phyloP scores from a whole-genome alignment of 2,113 vertebrate genomes.

The Manacus vitellinus region DNA sequence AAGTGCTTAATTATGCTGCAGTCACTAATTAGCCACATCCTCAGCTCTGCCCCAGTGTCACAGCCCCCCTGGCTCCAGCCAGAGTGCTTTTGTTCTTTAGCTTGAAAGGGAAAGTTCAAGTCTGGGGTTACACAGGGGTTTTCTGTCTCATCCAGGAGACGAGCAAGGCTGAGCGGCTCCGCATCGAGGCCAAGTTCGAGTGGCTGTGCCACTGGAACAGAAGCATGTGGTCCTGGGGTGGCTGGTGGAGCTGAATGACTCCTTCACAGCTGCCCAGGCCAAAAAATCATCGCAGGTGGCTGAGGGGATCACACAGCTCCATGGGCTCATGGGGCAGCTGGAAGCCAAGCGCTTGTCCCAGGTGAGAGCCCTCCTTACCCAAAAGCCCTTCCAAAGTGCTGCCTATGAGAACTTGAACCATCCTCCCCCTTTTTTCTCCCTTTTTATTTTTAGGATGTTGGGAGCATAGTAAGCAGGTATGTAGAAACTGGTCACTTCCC shows the following conservation, averaged over 20 bases:
- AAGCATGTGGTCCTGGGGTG: not conserved
- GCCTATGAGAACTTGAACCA: rapidly evolving
- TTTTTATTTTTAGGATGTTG: not conserved
- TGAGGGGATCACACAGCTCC: not conserved
- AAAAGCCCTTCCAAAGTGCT: not conserved
- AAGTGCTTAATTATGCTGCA: not conserved
- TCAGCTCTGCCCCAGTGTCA: not conserved
- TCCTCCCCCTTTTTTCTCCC: rapidly evolving
- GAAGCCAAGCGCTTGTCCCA: not conserved
- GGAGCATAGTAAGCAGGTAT: not conserved
- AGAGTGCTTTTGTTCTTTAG: not conserved
- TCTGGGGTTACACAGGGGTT: rapidly evolving
- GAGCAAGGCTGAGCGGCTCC: not conserved
- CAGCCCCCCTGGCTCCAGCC: not conserved
- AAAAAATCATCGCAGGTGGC: not conserved
- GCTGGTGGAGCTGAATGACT: rapidly evolving
- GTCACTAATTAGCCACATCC: not conserved
- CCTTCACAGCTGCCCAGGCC: rapidly evolving
- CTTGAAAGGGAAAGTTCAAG: not conserved
- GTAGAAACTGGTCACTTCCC: too few relatives aligned
- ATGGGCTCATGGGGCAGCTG: not conserved
- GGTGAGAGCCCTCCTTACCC: not conserved
- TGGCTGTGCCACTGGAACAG: not conserved
- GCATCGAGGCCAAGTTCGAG: rapidly evolving
- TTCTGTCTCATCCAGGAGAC: not conserved